Conservation (phyloP, 2,797 vertebrate species). For the Cetoscarus ocellatus region DNA sequence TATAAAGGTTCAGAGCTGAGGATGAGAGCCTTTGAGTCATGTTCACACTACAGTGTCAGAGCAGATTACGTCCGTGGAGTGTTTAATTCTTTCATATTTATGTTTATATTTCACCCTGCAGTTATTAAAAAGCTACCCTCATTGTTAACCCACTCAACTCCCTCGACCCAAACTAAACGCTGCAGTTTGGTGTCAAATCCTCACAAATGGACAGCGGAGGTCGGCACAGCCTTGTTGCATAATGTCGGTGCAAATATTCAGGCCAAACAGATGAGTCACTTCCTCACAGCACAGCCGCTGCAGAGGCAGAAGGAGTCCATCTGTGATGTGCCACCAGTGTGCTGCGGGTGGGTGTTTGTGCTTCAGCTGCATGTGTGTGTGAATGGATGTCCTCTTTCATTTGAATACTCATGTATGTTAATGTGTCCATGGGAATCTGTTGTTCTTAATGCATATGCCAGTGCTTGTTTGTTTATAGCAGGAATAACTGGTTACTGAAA, state of each 20-base stretch:
- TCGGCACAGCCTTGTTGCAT: conserved; percentile 37
- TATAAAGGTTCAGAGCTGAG: background rate
- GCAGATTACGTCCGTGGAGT: conserved; percentile 2
- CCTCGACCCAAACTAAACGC: conserved; percentile 31
- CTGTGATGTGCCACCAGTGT: conserved; percentile 37
- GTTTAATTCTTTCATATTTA: background rate
- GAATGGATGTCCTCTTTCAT: background rate
- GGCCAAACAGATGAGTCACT: conserved; percentile 63
- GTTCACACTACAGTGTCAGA: conserved; percentile 1
- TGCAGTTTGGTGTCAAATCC: conserved; percentile 49
- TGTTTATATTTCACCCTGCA: conserved; percentile 2
- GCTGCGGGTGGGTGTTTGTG: conserved; percentile 20
- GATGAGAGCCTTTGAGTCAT: background rate
- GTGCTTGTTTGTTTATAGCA: background rate
- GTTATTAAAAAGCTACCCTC: background rate
- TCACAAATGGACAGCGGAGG: conserved; percentile 38
- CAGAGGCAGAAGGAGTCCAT: conserved; percentile 51
- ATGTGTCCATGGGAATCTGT: background rate
- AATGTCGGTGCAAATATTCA: conserved; percentile 57
- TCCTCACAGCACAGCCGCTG: conserved; percentile 43
- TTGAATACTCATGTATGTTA: background rate
- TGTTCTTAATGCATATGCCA: background rate
- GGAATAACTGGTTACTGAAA: background rate
- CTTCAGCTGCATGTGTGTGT: background rate
- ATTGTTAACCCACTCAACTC: conserved; percentile 6